Evolutionary conservation across 2,797 vertebrate species (phyloP).

Genomic region (Sebastes oblongus): DNA sequence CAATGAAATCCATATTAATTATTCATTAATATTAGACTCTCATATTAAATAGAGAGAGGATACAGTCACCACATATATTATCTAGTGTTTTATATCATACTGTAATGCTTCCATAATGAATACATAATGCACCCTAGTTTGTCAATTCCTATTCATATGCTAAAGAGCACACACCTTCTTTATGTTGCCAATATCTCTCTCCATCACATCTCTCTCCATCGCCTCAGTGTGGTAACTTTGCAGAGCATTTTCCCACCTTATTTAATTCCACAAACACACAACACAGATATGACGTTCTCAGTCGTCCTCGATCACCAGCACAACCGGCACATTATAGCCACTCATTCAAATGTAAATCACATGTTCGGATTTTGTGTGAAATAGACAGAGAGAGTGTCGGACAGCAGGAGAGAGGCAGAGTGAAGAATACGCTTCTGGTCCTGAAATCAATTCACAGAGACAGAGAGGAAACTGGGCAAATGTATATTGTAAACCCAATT

Average conservation of each 20-base stretch:
- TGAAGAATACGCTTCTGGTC: constrained; percentile 30
- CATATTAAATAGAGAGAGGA: constrained; percentile 12
- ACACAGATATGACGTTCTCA: constrained; percentile 1
- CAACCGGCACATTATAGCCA: constrained; percentile 23
- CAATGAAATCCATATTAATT: constrained; percentile 38
- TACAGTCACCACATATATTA: constrained; percentile 4
- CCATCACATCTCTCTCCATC: neutral
- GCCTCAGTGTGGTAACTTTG: neutral
- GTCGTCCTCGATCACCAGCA: constrained; percentile 11
- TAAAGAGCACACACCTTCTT: constrained; percentile 27
- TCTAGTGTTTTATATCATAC: constrained; percentile 30
- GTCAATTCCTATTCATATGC: constrained; percentile 38
- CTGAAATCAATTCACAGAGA: constrained; percentile 53
- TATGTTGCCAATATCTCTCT: constrained; percentile 25
- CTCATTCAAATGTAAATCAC: constrained; percentile 54
- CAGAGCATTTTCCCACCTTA: neutral
- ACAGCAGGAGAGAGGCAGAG: constrained; percentile 33
- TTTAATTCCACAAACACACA: constrained; percentile 24
- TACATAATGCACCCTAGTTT: constrained; percentile 25
- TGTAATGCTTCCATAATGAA: constrained; percentile 26
- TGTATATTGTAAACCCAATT: constrained; percentile 37
- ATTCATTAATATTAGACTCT: constrained; percentile 21
- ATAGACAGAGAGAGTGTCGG: constrained; percentile 1
- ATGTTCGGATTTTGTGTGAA: constrained; percentile 36
- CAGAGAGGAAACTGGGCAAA: constrained; percentile 28